phyloP scores from a whole-genome alignment of 2,888 invertebrate genomes.

The Perdita meconis region DNA sequence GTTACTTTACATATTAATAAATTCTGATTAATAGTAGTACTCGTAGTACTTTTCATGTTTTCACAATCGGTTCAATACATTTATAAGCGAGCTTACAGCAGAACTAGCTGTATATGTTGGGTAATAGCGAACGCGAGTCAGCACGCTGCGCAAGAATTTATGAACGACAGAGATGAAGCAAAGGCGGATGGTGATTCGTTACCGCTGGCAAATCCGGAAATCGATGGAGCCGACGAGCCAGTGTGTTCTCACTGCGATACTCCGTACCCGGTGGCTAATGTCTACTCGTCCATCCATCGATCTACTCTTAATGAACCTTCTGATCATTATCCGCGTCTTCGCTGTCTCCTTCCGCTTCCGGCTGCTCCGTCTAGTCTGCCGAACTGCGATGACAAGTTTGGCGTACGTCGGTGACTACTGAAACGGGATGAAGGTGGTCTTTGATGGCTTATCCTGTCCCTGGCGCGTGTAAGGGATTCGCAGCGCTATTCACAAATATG shows the following conservation, averaged over 20 bases:
- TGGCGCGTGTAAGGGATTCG: too few species aligned
- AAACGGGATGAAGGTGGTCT: background rate
- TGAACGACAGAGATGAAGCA: slow-evolving; percentile 40
- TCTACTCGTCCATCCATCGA: slow-evolving; percentile 53
- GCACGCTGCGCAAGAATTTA: slow-evolving; percentile 46
- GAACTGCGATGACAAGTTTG: slow-evolving; percentile 25
- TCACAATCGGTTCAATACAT: too few species aligned
- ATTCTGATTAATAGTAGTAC: too few species aligned
- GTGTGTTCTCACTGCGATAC: slow-evolving; percentile 38
- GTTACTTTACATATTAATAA: too few species aligned
- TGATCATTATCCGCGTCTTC: slow-evolving; percentile 58
- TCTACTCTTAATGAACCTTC: slow-evolving; percentile 64
- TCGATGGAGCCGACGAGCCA: slow-evolving; percentile 51
- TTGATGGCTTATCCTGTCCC: background rate
- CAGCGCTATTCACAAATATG: too few species aligned
- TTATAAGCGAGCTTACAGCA: too few species aligned
- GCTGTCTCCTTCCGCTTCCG: slow-evolving; percentile 47
- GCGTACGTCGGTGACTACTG: background rate
- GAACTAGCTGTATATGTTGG: too few species aligned
- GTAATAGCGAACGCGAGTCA: slow-evolving; percentile 20
- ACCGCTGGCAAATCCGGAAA: slow-evolving; percentile 57
- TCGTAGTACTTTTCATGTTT: too few species aligned
- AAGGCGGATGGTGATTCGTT: slow-evolving; percentile 46
- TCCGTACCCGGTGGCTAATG: slow-evolving; percentile 50
- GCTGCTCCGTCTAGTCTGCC: slow-evolving; percentile 3